Evolutionary conservation across 37 sponge, comb jelly and placozoan species (phyloP).

Genomic region (Geodia barretti): DNA sequence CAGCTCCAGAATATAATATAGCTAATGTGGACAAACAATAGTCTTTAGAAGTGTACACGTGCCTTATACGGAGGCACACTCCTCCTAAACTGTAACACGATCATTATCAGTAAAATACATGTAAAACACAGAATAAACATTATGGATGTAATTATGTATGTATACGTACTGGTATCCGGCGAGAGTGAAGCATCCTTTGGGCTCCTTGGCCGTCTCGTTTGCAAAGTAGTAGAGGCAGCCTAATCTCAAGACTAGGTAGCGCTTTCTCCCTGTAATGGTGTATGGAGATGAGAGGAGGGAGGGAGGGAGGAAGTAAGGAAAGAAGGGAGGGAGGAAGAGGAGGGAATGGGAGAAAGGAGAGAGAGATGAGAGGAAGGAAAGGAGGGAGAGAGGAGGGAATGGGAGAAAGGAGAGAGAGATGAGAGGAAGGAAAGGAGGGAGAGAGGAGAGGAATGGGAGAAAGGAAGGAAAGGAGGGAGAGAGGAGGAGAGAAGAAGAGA

Average conservation of each 20-base stretch:
- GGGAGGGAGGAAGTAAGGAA: background rate
- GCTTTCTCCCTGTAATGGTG: conserved; percentile 66
- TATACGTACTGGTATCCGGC: conserved; percentile 76
- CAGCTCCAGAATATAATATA: too few species aligned
- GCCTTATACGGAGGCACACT: too few species aligned
- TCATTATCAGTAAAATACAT: background rate
- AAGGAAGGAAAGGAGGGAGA: too few species aligned
- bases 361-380: background rate
- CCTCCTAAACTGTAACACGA: background rate
- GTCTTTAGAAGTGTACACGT: too few species aligned
- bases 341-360: background rate
- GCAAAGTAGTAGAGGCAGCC: conserved; percentile 86
- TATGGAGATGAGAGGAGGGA: conserved; percentile 6
- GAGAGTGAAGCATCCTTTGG: conserved; percentile 73
- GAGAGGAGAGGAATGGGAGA: background rate
- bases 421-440: background rate
- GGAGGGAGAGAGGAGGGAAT: background rate
- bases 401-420: background rate
- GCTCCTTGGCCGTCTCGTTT: conserved; percentile 55
- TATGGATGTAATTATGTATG: background rate
- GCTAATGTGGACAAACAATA: background rate
- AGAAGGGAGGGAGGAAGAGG: background rate
- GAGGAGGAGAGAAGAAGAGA: too few species aligned
- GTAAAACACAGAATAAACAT: background rate
- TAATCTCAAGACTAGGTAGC: conserved; percentile 72